Evolutionary conservation across 2,888 invertebrate genomes (phyloP).

Genomic region (Sinohyriopsis cumingii): DNA sequence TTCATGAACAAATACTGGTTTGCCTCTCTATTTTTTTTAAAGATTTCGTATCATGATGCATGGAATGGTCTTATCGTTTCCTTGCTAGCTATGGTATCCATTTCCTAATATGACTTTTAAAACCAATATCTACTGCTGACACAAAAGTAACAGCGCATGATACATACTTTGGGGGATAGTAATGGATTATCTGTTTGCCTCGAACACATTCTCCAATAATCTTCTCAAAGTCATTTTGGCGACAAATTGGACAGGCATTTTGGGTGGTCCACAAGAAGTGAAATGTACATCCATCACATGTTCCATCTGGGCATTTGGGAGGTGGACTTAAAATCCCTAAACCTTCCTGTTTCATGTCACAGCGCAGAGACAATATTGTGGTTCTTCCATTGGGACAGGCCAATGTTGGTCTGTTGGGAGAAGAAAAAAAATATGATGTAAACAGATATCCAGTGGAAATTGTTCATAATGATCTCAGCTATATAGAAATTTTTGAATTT

Average conservation of each 20-base stretch:
- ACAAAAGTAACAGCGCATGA: background rate
- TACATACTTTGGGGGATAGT: conserved; percentile 64
- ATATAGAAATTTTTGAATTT: too few species aligned
- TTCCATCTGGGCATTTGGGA: conserved; percentile 75
- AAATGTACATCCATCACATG: conserved; percentile 78
- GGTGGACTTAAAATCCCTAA: conserved; percentile 71
- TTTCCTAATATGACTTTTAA: background rate
- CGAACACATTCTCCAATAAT: conserved; percentile 76
- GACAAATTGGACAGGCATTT: conserved; percentile 76
- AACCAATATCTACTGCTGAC: background rate
- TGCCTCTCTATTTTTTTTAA: too few species aligned
- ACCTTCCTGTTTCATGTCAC: conserved; percentile 70
- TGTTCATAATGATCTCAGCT: background rate
- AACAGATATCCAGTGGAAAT: background rate
- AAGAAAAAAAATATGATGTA: conserved; percentile 9
- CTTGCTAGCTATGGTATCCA: too few species aligned
- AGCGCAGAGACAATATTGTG: conserved; percentile 76
- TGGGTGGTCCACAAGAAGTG: conserved; percentile 75
- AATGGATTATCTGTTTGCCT: conserved; percentile 76
- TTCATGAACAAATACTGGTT: too few species aligned
- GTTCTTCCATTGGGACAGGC: conserved; percentile 75
- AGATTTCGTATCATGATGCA: background rate
- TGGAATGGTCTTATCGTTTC: background rate
- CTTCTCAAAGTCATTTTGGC: conserved; percentile 63
- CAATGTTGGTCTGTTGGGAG: conserved; percentile 69